Conservation (phyloP, 2,797 vertebrate species). For the Urosaurus nigricauda region DNA sequence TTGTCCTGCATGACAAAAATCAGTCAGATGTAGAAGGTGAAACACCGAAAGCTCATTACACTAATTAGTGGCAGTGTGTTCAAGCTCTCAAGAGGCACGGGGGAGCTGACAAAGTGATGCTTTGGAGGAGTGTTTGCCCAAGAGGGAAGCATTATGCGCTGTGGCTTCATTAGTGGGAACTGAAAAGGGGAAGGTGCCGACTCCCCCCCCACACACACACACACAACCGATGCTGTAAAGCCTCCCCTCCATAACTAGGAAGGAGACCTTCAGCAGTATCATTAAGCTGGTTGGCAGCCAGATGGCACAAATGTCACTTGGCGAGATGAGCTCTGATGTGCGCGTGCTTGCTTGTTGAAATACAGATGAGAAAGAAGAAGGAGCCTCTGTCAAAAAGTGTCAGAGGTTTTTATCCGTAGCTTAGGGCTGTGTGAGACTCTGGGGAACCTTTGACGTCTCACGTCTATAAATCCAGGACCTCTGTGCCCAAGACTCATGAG, state of each 20-base stretch:
- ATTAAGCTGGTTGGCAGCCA: conserved; percentile 41
- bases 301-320: conserved; percentile 28
- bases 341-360: neutral
- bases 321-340: neutral
- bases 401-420: neutral
- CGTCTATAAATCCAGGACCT: too few relatives aligned
- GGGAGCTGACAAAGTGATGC: conserved; percentile 48
- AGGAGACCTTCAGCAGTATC: conserved; percentile 11
- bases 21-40: conserved; percentile 66
- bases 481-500: too few relatives aligned
- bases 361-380: neutral
- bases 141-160: conserved; percentile 44
- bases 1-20: conserved; percentile 58
- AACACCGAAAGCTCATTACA: conserved; percentile 58
- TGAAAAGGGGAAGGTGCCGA: conserved; percentile 25
- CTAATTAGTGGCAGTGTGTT: conserved; percentile 69
- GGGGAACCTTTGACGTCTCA: too few relatives aligned
- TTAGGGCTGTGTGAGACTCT: neutral
- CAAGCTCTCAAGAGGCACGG: conserved; percentile 40
- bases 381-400: neutral
- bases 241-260: conserved; percentile 9
- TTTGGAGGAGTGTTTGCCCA: conserved; percentile 33
- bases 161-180: conserved; percentile 52
- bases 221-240: too few relatives aligned
- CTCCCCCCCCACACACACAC: neutral